phyloP scores from a whole-genome alignment of 2,888 invertebrate genomes.

The Drosophila ustulata region DNA sequence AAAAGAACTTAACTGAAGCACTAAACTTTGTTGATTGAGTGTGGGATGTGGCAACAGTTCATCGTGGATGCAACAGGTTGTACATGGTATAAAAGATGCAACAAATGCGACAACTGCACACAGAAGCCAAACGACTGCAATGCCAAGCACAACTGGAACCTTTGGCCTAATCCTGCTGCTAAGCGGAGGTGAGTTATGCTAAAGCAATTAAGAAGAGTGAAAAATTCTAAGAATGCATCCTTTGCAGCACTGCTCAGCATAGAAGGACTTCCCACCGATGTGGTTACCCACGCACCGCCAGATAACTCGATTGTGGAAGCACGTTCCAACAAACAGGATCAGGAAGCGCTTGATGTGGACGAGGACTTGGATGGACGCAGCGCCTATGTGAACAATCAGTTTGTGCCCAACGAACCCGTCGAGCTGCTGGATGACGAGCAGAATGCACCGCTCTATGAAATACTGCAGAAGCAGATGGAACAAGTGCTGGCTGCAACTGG shows the following conservation, averaged over 20 bases:
- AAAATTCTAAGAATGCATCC: neutral
- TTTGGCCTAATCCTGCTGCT: slow-evolving; percentile 24
- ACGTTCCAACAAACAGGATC: slow-evolving; percentile 47
- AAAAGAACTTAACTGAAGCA: slow-evolving; percentile 16
- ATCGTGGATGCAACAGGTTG: slow-evolving; percentile 33
- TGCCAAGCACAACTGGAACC: slow-evolving; percentile 42
- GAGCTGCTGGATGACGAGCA: slow-evolving; percentile 55
- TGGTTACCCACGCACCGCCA: slow-evolving; percentile 14
- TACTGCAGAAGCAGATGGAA: slow-evolving; percentile 78
- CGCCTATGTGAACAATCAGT: slow-evolving; percentile 79
- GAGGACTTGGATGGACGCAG: slow-evolving; percentile 74
- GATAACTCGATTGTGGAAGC: slow-evolving; percentile 35
- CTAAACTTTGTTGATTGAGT: slow-evolving; percentile 49
- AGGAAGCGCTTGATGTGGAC: slow-evolving; percentile 49
- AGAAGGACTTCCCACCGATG: slow-evolving; percentile 26
- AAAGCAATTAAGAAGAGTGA: too few relatives aligned
- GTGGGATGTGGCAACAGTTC: slow-evolving; percentile 42
- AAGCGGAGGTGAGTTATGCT: slow-evolving; percentile 43
- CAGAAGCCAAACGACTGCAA: slow-evolving; percentile 61
- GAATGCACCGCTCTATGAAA: slow-evolving; percentile 69
- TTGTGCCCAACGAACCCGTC: slow-evolving; percentile 62
- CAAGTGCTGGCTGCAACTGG: slow-evolving; percentile 66
- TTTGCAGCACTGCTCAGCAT: neutral
- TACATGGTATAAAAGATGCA: slow-evolving; percentile 59
- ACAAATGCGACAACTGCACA: slow-evolving; percentile 27